A percentile compares a stretch with the other conserved stretches of the same genome.
Evolutionary conservation across 2,797 vertebrate species (phyloP).

Genomic region (Rhinatrema bivittatum): DNA sequence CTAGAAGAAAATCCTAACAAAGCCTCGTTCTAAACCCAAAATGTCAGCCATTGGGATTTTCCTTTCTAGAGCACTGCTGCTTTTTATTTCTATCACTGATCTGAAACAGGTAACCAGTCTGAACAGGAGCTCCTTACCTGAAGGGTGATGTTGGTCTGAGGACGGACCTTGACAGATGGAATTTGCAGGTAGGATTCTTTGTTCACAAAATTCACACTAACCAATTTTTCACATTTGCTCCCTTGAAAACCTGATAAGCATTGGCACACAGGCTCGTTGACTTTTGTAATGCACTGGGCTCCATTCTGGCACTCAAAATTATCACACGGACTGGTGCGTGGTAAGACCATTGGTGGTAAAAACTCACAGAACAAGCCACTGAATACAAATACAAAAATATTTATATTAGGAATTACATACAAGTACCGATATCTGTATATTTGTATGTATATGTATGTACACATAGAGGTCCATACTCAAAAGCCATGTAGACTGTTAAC

Average conservation of each 20-base stretch:
- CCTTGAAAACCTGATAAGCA: slow-evolving; percentile 90
- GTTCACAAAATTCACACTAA: slow-evolving; percentile 90
- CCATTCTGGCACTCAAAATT: slow-evolving; percentile 89
- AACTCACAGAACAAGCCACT: slow-evolving; percentile 94
- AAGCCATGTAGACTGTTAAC: too few relatives aligned
- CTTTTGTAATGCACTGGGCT: slow-evolving; percentile 82
- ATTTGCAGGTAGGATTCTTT: slow-evolving; percentile 89
- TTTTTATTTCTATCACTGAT: too few relatives aligned
- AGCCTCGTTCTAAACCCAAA: too few relatives aligned
- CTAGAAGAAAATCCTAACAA: too few relatives aligned
- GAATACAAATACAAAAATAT: slow-evolving; percentile 12
- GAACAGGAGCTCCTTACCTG: slow-evolving; percentile 67
- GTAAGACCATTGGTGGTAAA: slow-evolving; percentile 89
- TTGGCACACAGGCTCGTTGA: slow-evolving; percentile 80
- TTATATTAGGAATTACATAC: neutral
- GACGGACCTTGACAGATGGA: slow-evolving; percentile 70
- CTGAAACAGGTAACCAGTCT: neutral
- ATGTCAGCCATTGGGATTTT: too few relatives aligned
- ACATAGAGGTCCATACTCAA: too few relatives aligned
- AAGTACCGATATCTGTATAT: too few relatives aligned
- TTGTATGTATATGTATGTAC: too few relatives aligned
- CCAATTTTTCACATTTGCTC: slow-evolving; percentile 80
- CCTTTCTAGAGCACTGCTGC: neutral
- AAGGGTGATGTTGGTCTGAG: slow-evolving; percentile 87
- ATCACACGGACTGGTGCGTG: slow-evolving; percentile 92